These are phyloP conservation scores for Aplysina aerophoba DNA, from an alignment of 37 sponge, comb jelly and placozoan species.

Conservation along the genomic window DNA sequence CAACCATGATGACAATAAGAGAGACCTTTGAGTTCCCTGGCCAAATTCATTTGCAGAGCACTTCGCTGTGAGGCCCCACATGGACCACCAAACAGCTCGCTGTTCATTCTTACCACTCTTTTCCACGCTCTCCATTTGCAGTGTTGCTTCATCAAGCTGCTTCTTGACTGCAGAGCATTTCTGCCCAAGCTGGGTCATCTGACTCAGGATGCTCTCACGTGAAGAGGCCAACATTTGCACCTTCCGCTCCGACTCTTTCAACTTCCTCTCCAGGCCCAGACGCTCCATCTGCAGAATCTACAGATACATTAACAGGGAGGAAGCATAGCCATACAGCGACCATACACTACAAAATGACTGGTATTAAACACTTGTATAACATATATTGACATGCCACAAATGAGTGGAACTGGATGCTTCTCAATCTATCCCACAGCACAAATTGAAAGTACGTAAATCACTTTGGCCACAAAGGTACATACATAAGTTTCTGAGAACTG, in stretches of 20 bases:
- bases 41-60: background rate
- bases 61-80: background rate
- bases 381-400: too few relatives aligned
- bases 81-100: background rate
- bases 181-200: slow-evolving; percentile 59
- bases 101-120: slow-evolving; percentile 46
- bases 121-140: slow-evolving; percentile 60
- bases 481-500: too few relatives aligned
- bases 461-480: too few relatives aligned
- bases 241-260: slow-evolving; percentile 45
- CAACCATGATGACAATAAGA: too few relatives aligned
- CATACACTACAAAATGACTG: slow-evolving; percentile 3
- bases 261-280: slow-evolving; percentile 1
- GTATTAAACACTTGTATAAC: too few relatives aligned
- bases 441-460: too few relatives aligned
- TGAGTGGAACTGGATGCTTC: too few relatives aligned
- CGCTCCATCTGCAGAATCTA: slow-evolving; percentile 25
- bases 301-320: background rate
- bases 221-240: slow-evolving; percentile 64
- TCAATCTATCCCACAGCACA: too few relatives aligned
- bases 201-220: slow-evolving; percentile 42
- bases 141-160: slow-evolving; percentile 30
- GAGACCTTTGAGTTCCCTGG: too few relatives aligned
- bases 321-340: too few relatives aligned
- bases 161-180: slow-evolving; percentile 44